Evolutionary conservation across 2,797 vertebrate genomes (phyloP).

Genomic region (Centroberyx gerrardi): DNA sequence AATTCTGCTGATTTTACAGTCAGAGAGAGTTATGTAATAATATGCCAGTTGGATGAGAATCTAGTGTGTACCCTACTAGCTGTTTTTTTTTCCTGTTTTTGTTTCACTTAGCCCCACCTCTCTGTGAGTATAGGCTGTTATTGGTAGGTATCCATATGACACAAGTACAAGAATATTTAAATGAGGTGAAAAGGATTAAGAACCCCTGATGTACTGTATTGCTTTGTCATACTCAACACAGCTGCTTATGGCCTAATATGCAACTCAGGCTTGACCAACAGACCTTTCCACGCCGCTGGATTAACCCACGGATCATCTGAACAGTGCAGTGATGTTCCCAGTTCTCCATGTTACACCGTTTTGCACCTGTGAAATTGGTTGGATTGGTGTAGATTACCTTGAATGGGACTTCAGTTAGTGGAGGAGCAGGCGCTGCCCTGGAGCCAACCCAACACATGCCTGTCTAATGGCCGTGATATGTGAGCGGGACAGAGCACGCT

Average conservation of each 20-base stretch:
- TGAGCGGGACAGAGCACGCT: constrained; percentile 73
- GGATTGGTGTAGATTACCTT: constrained; percentile 71
- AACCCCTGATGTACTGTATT: constrained; percentile 21
- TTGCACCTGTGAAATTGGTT: constrained; percentile 78
- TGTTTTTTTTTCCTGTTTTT: not conserved
- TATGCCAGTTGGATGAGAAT: no score
- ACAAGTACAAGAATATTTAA: not conserved
- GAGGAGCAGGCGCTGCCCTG: constrained; percentile 67
- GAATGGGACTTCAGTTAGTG: constrained; percentile 72
- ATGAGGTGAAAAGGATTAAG: constrained; percentile 29
- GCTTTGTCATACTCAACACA: constrained; percentile 37
- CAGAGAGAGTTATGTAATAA: no score
- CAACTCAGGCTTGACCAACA: constrained; percentile 15
- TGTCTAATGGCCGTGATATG: constrained; percentile 83
- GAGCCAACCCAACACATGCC: constrained; percentile 79
- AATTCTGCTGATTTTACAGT: not conserved
- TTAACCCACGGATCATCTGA: constrained; percentile 51
- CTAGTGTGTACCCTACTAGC: no score
- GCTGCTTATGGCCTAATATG: constrained; percentile 14
- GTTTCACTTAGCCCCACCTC: not conserved
- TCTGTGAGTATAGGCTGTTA: no score
- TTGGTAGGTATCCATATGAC: no score
- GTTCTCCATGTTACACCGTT: constrained; percentile 71
- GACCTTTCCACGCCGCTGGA: constrained; percentile 45
- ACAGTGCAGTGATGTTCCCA: constrained; percentile 59